Evolutionary conservation across 2,797 vertebrate genomes (phyloP), one percentile per base, ranked within the genome.

Genomic region (Allobates femoralis): DNA sequence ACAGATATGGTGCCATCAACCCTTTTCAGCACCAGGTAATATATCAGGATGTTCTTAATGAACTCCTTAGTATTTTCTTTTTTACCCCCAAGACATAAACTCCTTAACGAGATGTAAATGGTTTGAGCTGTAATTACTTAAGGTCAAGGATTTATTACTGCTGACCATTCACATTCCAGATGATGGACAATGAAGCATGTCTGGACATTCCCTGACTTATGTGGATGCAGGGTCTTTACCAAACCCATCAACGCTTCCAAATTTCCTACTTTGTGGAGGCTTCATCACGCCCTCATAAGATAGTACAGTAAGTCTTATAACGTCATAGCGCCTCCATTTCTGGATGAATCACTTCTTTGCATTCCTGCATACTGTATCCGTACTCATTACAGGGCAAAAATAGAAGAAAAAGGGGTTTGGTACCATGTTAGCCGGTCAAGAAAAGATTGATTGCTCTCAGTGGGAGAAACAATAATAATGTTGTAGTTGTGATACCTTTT

Each of bases 131-230:
- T 56, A 71, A 71, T 55, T 30, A 77, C 51, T 12, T 28, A 2
- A 84, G 81, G 71, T 60, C 51, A 77, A 26, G 34, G 53, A 53
- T 80, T 79, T 74, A 80, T 80, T 41, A 23, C 64, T 18, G 28
- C 14, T 58, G 79, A 2, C 0, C 32, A 21, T 80, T 55, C 51
- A 56, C 85, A 86, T 86, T 86, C 78, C 78, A 64, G 37, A 32
- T 53, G 62, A 30, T 60, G 66, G 78, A 74, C 26, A 26, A 50
- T 81, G 60, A 19, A 73, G 37, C 78, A 86, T 51, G 85, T 86
- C 78, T 81, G 28, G 80, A 81, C 85, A 75, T 3, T 60, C 16
- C 71, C 21, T 23, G 32, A 73, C 26, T 32, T 34, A 80, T 73
- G 41, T 73, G 66, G 56, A 73, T 41, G 8, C 23, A 16, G 14